These are phyloP conservation scores for Hucho hucho DNA, from an alignment of 2,113 vertebrate genomes.

Conservation along the genomic window DNA sequence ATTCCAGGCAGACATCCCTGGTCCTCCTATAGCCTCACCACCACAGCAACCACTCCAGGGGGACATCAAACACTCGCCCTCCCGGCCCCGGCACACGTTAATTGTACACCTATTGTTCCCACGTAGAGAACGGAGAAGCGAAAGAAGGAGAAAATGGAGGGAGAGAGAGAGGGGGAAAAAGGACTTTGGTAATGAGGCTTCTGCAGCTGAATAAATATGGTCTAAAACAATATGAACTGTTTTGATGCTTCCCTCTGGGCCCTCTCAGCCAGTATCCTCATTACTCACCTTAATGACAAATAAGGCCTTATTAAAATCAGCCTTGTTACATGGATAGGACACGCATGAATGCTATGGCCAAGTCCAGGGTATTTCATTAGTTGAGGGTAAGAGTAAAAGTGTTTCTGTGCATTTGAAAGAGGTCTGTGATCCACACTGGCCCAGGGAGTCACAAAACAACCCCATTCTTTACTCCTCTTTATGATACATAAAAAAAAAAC, in stretches of 20 bases:
- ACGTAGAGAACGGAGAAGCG: slow-evolving; percentile 58
- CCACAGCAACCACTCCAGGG: slow-evolving; percentile 65
- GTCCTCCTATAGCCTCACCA: slow-evolving; percentile 47
- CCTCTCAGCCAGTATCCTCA: slow-evolving; percentile 23
- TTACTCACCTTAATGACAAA: slow-evolving; percentile 52
- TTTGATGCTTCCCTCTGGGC: slow-evolving; percentile 43
- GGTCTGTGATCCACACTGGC: background rate
- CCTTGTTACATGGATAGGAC: slow-evolving; percentile 2
- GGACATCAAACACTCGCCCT: slow-evolving; percentile 74
- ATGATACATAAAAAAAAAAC: too few species aligned
- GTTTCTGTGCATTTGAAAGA: background rate
- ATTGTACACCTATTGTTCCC: slow-evolving; percentile 75
- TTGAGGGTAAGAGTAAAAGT: background rate
- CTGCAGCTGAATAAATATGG: slow-evolving; percentile 65
- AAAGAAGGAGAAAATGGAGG: slow-evolving; percentile 53
- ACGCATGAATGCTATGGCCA: slow-evolving; percentile 1
- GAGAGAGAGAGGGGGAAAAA: slow-evolving; percentile 15
- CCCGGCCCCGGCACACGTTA: slow-evolving; percentile 45
- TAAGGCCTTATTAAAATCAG: slow-evolving; percentile 37
- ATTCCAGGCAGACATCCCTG: slow-evolving; percentile 49
- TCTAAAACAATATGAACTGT: slow-evolving; percentile 66
- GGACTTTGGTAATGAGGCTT: slow-evolving; percentile 61
- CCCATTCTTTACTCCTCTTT: background rate
- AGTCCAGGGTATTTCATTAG: background rate
- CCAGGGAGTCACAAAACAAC: background rate